Base-by-base conservation (phyloP, 2,888 invertebrate species). In the Scaptomyza flava region DNA sequence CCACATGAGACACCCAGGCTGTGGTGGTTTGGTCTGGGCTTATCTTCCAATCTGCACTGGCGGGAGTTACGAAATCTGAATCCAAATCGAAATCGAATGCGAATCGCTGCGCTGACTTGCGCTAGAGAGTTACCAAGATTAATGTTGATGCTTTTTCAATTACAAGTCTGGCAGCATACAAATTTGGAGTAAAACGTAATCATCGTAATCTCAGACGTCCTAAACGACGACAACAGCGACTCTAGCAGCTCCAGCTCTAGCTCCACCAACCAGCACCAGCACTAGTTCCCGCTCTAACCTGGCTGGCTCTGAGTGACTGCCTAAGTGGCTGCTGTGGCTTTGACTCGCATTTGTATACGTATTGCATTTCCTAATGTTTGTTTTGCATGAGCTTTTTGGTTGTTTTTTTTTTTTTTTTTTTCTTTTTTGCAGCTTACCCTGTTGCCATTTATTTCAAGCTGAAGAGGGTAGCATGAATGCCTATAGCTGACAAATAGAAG, bases 121-220 rank as follows among this genome's bases (percentile, higher is more conserved):
- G 59, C 72, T 50, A 34, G 72, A 77, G 79, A 81, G 84, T 88
- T 80, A 89, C 90, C 79, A 90, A 90, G 90, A 90, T 90, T 90
- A 90, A 90, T 90, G 90, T 89, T 90, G 90, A 89, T 89, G 90
- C 88, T 87, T 90, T 90, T 90, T 90, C 90, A 90, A 90, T 90
- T 90, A 90, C 90, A 90, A 84, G 83, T 85, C 74, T 84, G 87
- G 84, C 87, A 84, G 83, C 84, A 88, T 84, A 89, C 88, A 87
- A 89, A 89, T 89, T 89, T 89, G 87, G 87, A 88, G 84, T 89
- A 89, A 89, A 89, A 87, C 84, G 87, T 85, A 87, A 87, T 85
- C 87, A 78, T 85, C 81, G 85, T 85, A 85, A 85, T 85, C 85
- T 85, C 79, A 87, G 81, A 83, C 85, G 83, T 87, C 85, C 86